Evolutionary conservation across 2,888 invertebrate species (phyloP).

Genomic region (Phortica okadai): DNA sequence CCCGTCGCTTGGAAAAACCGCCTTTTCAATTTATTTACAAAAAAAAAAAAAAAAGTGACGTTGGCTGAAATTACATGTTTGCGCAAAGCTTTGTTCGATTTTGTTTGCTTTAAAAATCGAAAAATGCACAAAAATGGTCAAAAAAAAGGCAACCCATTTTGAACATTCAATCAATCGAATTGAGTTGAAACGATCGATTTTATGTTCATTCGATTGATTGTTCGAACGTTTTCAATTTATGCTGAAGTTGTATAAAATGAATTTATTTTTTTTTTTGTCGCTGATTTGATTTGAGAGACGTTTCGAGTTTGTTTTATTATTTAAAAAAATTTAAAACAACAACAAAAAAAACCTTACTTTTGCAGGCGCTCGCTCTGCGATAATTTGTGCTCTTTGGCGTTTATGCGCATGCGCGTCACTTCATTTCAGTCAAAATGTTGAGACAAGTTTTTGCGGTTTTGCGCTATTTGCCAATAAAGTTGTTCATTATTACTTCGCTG

Average conservation of each 20-base stretch:
- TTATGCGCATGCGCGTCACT: too few relatives aligned
- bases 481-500: neutral
- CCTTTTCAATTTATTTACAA: neutral
- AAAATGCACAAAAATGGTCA: neutral
- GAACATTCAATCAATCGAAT: neutral
- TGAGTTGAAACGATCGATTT: neutral
- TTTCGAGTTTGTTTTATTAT: neutral
- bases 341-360: too few relatives aligned
- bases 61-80: too few relatives aligned
- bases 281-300: neutral
- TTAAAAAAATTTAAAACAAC: neutral
- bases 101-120: too few relatives aligned
- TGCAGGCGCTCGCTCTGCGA: too few relatives aligned
- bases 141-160: neutral
- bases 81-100: too few relatives aligned
- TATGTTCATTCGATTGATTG: neutral
- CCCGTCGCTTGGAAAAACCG: neutral
- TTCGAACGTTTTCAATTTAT: neutral
- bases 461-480: conserved; percentile 64
- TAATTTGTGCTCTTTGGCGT: too few relatives aligned
- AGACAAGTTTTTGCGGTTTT: conserved; percentile 64
- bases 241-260: neutral
- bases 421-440: conserved; percentile 38
- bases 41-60: neutral
- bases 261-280: neutral